Conservation (phyloP, 2,113 vertebrate genomes). For the Empidonax traillii region DNA sequence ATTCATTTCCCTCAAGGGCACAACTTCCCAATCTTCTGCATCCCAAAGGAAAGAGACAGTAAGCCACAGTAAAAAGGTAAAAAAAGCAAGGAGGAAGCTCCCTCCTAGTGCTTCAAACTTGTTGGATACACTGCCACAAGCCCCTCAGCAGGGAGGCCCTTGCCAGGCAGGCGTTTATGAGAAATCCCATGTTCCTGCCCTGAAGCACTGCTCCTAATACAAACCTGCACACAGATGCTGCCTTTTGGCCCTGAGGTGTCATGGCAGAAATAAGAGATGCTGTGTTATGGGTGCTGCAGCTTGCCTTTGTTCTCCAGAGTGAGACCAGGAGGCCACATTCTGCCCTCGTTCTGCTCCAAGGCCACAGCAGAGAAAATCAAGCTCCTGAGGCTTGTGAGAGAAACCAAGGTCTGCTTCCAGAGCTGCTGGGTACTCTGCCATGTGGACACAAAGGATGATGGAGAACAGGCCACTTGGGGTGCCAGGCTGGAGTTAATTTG, state of each 20-base stretch:
- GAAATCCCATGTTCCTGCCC: background rate
- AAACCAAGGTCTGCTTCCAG: background rate
- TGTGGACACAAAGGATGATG: background rate
- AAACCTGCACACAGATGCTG: background rate
- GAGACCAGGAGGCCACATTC: background rate
- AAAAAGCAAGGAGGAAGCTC: background rate
- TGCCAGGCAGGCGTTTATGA: background rate
- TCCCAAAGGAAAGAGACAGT: background rate
- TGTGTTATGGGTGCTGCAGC: background rate
- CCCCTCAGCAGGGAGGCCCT: background rate
- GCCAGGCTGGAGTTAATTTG: background rate
- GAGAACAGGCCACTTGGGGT: background rate
- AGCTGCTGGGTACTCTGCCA: background rate
- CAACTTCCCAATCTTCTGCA: background rate
- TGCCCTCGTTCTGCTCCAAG: background rate
- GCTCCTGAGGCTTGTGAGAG: background rate
- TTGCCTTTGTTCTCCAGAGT: background rate
- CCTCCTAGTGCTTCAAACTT: accelerated
- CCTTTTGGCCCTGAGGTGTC: background rate
- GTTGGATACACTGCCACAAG: background rate
- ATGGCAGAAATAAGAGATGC: background rate
- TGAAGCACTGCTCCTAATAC: background rate
- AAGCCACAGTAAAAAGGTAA: background rate
- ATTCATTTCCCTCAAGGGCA: background rate
- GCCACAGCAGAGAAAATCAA: background rate